Evolutionary conservation across 2,888 invertebrate genomes (phyloP), one percentile per base, ranked within the genome.

Genomic region (Amphipyra tragopoginis): DNA sequence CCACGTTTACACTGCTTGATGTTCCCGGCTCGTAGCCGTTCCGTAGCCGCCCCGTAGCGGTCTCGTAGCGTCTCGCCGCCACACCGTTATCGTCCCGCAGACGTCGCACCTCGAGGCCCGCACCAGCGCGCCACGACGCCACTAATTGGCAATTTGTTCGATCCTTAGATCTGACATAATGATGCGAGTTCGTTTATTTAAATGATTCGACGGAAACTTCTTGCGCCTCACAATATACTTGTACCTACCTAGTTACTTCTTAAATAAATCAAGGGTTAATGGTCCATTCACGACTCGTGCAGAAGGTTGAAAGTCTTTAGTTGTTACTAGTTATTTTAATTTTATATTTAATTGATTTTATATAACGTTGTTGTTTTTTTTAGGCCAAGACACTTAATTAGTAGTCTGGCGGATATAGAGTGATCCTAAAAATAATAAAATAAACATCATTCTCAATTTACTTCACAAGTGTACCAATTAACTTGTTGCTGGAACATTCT

Each of bases 121-220:
- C 83, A 75, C 83, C 79, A 71, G 79, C 82, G 87, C 86, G 87
- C 88, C 91, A 80, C 93, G 82, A 86, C 86, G 87, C 89, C 92
- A 80, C 93, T 94, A 94, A 94, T 94, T 94, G 94, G 86, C 94
- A 94, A 94, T 94, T 94, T 94, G 93, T 93, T 93, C 93, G 92
- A 94, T 93, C 93, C 93, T 93, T 91, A 94, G 92, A 93, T 92
- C 93, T 90, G 88, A 91, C 92, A 90, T 93, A 93, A 94, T 93
- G 93, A 93, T 91, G 93, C 85, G 90, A 93, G 91, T 93, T 94
- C 93, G 92, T 93, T 94, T 93, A 93, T 94, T 93, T 90, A 93
- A 94, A 93, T 94, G 94, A 94, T 93, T 93, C 90, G 89, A 90
- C 93, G 89, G 90, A 93, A 93, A 93, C 83, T 90, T 88, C 87